Percentiles rank a stretch among this genome's conserved stretches.
Conservation (phyloP, 2,888 invertebrate genomes). For the Saturnia pavonia region DNA sequence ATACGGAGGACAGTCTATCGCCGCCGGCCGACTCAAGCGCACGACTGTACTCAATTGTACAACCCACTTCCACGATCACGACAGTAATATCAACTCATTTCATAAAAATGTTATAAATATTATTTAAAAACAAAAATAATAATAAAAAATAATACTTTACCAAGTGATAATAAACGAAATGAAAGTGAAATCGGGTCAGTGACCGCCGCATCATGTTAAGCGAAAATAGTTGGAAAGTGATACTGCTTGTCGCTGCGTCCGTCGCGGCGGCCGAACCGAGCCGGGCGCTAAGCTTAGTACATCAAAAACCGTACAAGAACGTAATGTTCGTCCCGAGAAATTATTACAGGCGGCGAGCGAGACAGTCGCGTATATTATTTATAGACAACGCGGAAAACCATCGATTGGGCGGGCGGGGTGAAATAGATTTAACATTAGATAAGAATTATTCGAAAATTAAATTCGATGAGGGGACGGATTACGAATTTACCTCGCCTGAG, state of each 20-base stretch:
- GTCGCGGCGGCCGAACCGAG: slow-evolving; percentile 66
- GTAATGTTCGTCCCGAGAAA: slow-evolving; percentile 70
- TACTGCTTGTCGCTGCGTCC: slow-evolving; percentile 64
- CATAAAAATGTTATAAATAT: slow-evolving; percentile 48
- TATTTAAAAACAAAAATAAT: slow-evolving; percentile 28
- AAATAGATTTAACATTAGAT: slow-evolving; percentile 66
- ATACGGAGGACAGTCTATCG: slow-evolving; percentile 34
- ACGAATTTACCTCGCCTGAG: slow-evolving; percentile 69
- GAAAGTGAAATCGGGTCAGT: slow-evolving; percentile 74
- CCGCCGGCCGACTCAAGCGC: slow-evolving; percentile 34
- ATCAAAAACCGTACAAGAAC: slow-evolving; percentile 58
- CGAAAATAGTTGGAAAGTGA: slow-evolving; percentile 77
- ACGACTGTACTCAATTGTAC: slow-evolving; percentile 29
- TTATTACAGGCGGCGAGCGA: slow-evolving; percentile 44
- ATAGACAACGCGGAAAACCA: slow-evolving; percentile 67
- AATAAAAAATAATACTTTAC: slow-evolving; percentile 24
- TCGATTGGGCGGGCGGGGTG: slow-evolving; percentile 62
- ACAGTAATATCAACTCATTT: slow-evolving; percentile 12
- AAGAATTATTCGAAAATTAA: slow-evolving; percentile 67
- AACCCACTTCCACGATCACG: slow-evolving; percentile 19
- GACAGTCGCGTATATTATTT: slow-evolving; percentile 61
- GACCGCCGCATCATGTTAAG: slow-evolving; percentile 75
- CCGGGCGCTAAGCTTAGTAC: slow-evolving; percentile 67
- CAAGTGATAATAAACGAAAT: slow-evolving; percentile 50
- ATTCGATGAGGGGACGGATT: slow-evolving; percentile 74